Conservation (phyloP, 2,113 vertebrate genomes). For the Poeciliopsis occidentalis region DNA sequence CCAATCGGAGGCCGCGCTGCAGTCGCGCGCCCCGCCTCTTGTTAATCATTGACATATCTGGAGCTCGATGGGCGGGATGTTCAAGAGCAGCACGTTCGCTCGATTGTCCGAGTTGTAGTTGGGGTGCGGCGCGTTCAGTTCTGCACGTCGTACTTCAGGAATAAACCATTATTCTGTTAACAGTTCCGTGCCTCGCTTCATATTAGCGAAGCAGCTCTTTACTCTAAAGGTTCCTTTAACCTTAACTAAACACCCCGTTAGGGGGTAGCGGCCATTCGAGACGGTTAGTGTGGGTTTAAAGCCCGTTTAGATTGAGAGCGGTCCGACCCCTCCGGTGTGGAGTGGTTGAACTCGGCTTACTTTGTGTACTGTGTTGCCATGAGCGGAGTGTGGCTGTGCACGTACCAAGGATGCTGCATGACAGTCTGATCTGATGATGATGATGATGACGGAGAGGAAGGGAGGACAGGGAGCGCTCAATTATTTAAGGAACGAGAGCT, state of each 20-base stretch:
- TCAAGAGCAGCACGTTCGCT: conserved; percentile 27
- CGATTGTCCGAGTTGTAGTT: conserved; percentile 73
- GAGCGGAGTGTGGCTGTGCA: conserved; percentile 85
- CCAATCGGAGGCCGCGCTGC: conserved; percentile 27
- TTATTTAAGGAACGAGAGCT: conserved; percentile 44
- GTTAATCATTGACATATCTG: conserved; percentile 38
- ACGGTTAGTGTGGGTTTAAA: background rate
- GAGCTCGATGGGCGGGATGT: background rate
- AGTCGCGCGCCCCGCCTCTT: conserved; percentile 8
- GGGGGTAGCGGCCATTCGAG: background rate
- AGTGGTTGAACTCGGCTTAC: conserved; percentile 79
- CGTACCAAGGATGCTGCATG: conserved; percentile 83
- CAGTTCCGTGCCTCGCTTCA: conserved; percentile 24
- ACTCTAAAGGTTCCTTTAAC: background rate
- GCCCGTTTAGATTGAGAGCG: conserved; percentile 4
- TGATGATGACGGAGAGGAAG: conserved; percentile 45
- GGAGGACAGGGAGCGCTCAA: conserved; percentile 32
- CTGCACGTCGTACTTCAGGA: conserved; percentile 92
- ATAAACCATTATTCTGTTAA: conserved; percentile 80
- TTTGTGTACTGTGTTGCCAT: conserved; percentile 88
- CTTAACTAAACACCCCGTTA: background rate
- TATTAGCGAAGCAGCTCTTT: background rate
- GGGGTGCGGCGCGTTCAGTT: conserved; percentile 92
- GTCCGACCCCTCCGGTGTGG: conserved; percentile 57
- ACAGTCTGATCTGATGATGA: conserved; percentile 54